Percentiles rank a stretch among this genome's conserved stretches.
Evolutionary conservation across 2,113 vertebrate species (phyloP).

Genomic region (Larimichthys polyactis): DNA sequence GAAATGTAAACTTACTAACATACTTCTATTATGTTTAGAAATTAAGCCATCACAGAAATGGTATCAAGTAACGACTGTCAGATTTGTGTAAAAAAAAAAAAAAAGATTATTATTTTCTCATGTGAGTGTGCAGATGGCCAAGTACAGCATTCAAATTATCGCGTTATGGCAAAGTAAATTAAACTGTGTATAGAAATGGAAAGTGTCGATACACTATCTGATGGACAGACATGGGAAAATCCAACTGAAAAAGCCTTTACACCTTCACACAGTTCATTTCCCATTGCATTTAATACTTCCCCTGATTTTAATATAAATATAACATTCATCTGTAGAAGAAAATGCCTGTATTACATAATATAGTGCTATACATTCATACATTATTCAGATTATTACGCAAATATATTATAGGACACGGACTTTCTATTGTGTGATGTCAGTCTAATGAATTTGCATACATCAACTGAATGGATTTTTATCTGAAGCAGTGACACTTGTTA

Average conservation of each 20-base stretch:
- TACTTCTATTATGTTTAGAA: background rate
- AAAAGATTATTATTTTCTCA: too few relatives aligned
- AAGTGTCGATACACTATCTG: background rate
- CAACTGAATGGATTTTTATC: background rate
- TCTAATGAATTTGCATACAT: background rate
- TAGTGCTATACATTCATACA: too few relatives aligned
- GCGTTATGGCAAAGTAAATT: too few relatives aligned
- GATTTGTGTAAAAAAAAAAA: too few relatives aligned
- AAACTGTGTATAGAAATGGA: background rate
- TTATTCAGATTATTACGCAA: too few relatives aligned
- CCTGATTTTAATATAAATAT: background rate
- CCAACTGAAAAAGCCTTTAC: background rate
- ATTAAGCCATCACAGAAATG: background rate
- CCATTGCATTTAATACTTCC: background rate
- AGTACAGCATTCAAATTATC: too few relatives aligned
- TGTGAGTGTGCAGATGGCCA: too few relatives aligned
- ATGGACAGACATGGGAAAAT: background rate
- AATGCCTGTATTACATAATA: background rate
- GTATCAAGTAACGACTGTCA: background rate
- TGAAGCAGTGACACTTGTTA: background rate
- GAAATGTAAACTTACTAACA: background rate
- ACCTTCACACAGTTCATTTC: background rate
- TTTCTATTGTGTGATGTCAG: background rate
- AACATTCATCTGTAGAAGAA: background rate
- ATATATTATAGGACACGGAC: too few relatives aligned